Conservation (phyloP, 30 jellyfish, hydroid and myxozoan genomes). For the Aurelia sp. region DNA sequence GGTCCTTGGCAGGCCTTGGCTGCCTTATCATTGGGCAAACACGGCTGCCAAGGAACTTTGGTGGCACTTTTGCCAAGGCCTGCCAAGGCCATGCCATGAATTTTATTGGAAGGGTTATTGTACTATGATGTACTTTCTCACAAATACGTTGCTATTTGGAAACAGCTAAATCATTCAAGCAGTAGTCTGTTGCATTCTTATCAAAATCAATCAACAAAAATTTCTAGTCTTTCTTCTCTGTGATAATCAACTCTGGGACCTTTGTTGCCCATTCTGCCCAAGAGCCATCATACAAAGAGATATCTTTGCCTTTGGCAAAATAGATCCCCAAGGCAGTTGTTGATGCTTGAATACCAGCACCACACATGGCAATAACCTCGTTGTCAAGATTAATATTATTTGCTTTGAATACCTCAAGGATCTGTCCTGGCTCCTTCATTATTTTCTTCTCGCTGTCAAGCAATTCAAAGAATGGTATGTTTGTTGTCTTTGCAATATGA, state of each 20-base stretch:
- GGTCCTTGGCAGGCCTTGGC: too few relatives aligned
- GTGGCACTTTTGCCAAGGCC: too few relatives aligned
- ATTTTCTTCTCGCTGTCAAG: constrained; percentile 48
- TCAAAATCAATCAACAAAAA: too few relatives aligned
- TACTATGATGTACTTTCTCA: too few relatives aligned
- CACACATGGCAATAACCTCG: constrained; percentile 59
- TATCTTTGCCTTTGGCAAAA: constrained; percentile 37
- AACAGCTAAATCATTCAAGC: too few relatives aligned
- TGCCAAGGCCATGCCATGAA: too few relatives aligned
- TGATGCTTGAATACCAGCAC: constrained; percentile 80
- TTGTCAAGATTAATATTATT: constrained; percentile 59
- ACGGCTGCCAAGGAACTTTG: too few relatives aligned
- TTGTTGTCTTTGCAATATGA: constrained; percentile 65
- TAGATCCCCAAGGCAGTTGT: constrained; percentile 33
- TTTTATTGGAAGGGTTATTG: too few relatives aligned
- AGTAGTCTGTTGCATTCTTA: too few relatives aligned
- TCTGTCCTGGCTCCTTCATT: constrained; percentile 45
- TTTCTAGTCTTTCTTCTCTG: constrained; percentile 25
- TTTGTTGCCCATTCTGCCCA: constrained; percentile 80
- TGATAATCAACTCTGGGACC: constrained; percentile 65
- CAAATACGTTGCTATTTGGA: too few relatives aligned
- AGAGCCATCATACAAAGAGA: constrained; percentile 70
- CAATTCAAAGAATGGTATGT: constrained; percentile 52
- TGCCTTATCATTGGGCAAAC: too few relatives aligned
- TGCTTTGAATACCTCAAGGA: constrained; percentile 59